phyloP scores from a whole-genome alignment of 2,113 vertebrate genomes.

The Petromus typicus region DNA sequence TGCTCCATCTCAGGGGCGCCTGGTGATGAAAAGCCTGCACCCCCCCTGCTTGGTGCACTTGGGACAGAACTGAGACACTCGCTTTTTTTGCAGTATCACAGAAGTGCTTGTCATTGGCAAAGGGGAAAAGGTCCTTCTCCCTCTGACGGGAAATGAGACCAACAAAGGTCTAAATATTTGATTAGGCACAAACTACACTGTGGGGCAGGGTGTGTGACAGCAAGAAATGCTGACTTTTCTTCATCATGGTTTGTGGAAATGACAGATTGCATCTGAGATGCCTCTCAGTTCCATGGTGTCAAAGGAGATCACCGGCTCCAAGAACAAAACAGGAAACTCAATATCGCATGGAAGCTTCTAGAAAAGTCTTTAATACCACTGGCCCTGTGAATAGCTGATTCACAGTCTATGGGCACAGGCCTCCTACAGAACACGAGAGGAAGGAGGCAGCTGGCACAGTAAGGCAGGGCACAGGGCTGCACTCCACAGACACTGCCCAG shows the following conservation, averaged over 20 bases:
- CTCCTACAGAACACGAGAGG: slow-evolving; percentile 48
- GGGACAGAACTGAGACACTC: neutral
- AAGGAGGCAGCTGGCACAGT: slow-evolving; percentile 24
- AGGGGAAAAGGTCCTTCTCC: slow-evolving; percentile 16
- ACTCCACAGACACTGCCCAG: slow-evolving; percentile 23
- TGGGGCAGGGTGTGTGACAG: slow-evolving; percentile 11
- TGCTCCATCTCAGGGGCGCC: neutral
- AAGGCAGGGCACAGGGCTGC: slow-evolving; percentile 44
- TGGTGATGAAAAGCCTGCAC: neutral
- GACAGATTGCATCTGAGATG: slow-evolving; percentile 56
- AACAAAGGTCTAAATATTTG: slow-evolving; percentile 81
- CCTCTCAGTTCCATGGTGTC: slow-evolving; percentile 67
- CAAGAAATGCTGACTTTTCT: slow-evolving; percentile 72
- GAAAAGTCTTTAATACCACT: slow-evolving; percentile 65
- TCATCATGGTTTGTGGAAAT: slow-evolving; percentile 64
- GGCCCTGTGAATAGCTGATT: slow-evolving; percentile 54
- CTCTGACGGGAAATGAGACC: slow-evolving; percentile 66
- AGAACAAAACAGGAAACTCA: slow-evolving; percentile 62
- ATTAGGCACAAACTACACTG: slow-evolving; percentile 73
- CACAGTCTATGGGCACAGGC: accelerated
- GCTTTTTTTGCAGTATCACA: neutral
- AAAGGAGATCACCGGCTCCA: slow-evolving; percentile 64
- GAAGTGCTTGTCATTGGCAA: neutral
- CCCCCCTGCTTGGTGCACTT: neutral
- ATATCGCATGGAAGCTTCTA: slow-evolving; percentile 60